phyloP scores from a whole-genome alignment of 92 coral and sea anemone species.

The Actinernus sp. region DNA sequence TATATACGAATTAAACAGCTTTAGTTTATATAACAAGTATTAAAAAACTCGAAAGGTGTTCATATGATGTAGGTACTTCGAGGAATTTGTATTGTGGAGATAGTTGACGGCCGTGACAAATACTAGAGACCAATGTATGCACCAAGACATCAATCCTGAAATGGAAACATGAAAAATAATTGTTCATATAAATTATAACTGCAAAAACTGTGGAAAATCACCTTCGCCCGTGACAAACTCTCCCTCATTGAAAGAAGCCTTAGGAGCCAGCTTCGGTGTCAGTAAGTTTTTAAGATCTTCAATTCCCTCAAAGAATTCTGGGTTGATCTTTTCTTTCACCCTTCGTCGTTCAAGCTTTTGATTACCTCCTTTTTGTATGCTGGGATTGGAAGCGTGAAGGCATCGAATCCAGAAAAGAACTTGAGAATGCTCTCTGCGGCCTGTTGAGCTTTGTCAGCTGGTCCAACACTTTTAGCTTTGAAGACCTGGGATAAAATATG shows the following conservation, averaged over 20 bases:
- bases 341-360: slow-evolving; percentile 33
- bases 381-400: slow-evolving; percentile 85
- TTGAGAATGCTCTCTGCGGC: slow-evolving; percentile 79
- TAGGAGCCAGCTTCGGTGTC: slow-evolving; percentile 40
- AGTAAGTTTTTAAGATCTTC: slow-evolving; percentile 44
- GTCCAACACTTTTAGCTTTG: background rate
- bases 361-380: slow-evolving; percentile 56
- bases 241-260: slow-evolving; percentile 41
- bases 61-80: no score
- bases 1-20: no score
- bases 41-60: no score
- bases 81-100: no score
- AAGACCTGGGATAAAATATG: no score
- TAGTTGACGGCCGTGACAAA: no score
- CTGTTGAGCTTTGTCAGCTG: slow-evolving; percentile 37
- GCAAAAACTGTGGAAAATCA: background rate
- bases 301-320: slow-evolving; percentile 39
- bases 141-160: no score
- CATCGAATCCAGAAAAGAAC: slow-evolving; percentile 87
- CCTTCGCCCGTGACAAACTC: slow-evolving; percentile 79
- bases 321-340: slow-evolving; percentile 23
- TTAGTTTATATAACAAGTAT: no score
- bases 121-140: no score
- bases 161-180: no score
- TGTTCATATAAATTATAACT: no score